These are phyloP conservation scores for Neofelis nebulosa DNA, from an alignment of 2,113 vertebrate genomes.

Conservation along the genomic window DNA sequence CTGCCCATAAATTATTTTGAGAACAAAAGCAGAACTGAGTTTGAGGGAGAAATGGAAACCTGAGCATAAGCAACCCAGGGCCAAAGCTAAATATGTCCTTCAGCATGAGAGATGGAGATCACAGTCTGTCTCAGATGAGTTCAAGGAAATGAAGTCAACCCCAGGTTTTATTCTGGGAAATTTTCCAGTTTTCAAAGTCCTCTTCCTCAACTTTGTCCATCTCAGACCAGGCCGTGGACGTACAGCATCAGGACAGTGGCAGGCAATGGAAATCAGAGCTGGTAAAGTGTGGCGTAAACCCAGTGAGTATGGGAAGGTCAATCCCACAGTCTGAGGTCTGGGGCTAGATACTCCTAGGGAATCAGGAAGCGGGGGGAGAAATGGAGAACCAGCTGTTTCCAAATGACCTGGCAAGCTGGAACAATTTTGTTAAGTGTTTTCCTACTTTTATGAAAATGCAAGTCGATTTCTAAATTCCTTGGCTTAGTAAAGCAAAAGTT, in stretches of 20 bases:
- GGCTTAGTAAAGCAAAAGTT: background rate
- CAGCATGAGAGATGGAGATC: background rate
- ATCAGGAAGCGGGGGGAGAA: background rate
- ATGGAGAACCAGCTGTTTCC: background rate
- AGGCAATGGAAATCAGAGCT: background rate
- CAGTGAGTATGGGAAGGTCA: background rate
- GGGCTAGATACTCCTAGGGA: accelerated
- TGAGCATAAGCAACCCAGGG: background rate
- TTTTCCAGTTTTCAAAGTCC: background rate
- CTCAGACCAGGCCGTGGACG: background rate
- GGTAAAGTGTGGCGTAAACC: background rate
- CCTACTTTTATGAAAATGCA: background rate
- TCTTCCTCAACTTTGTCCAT: background rate
- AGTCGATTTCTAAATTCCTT: background rate
- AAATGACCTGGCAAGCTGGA: background rate
- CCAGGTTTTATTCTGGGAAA: background rate
- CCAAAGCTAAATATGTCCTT: no score
- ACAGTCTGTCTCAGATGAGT: background rate
- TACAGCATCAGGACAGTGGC: background rate
- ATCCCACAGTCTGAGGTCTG: background rate
- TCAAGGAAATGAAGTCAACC: background rate
- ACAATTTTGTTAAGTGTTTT: background rate
- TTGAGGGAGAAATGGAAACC: background rate
- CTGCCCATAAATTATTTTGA: background rate
- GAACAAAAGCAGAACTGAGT: background rate